These are phyloP conservation scores for Cyanoderma ruficeps DNA, from an alignment of 2,113 vertebrate genomes.

Conservation along the genomic window DNA sequence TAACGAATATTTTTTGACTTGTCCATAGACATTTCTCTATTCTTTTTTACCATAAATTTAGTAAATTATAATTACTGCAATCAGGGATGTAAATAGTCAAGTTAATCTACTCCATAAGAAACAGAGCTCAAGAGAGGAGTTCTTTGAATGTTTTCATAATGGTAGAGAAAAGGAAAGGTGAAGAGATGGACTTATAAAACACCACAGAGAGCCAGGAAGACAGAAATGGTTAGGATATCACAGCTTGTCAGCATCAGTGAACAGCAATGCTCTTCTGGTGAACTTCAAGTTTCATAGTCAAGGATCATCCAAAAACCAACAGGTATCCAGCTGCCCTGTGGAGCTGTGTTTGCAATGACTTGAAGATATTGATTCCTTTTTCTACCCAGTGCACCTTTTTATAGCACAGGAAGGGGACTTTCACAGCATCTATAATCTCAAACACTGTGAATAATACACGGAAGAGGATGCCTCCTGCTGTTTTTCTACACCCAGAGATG, in stretches of 20 bases:
- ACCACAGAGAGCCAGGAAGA: neutral
- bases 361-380: neutral
- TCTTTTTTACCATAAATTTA: neutral
- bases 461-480: neutral
- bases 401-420: neutral
- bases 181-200: neutral
- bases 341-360: neutral
- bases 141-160: neutral
- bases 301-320: neutral
- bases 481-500: neutral
- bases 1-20: neutral
- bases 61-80: neutral
- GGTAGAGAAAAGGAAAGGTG: neutral
- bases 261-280: neutral
- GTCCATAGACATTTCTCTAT: neutral
- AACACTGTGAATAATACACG: neutral
- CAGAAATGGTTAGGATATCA: neutral
- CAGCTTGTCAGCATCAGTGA: neutral
- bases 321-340: neutral
- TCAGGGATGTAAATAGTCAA: neutral
- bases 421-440: neutral
- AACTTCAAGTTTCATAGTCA: neutral
- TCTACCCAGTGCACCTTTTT: neutral
- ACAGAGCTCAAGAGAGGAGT: neutral
- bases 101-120: neutral